Evolutionary conservation across 2,113 vertebrate species (phyloP), one percentile per base, ranked within the genome.

Genomic region (Miniopterus natalensis): DNA sequence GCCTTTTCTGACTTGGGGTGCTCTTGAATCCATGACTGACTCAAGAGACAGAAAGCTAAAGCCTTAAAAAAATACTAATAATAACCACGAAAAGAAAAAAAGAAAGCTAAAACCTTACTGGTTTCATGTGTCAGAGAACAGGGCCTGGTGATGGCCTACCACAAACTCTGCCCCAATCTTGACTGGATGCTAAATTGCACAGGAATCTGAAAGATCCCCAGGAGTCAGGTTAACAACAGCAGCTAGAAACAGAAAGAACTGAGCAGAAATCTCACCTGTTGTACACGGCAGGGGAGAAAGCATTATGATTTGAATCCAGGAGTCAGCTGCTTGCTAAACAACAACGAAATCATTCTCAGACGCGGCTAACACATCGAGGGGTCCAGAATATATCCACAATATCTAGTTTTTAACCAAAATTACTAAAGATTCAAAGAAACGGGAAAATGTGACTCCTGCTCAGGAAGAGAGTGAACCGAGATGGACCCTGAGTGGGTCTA

Each of bases 371-470:
- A 61, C 14, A 42, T 31, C 1, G 29, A 15, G 45, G 18, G 9
- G 68, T 66, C 10, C 40, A n/a, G 45, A 68, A 36, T 45, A 78
- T 15, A 61, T 40, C 23, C 9, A 51, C 6, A 71, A n/a, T 53
- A 70, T 5, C 27, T 18, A 87, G 27, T 42, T 90, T 55, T 84
- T 40, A 79, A 74, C 9, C 36, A 68, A 90, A 84, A 45, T 88
- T n/a, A 77, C 45, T 45, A 90, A 65, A 84, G 18, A 89, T 25
- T n/a, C 23, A 85, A 96, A 78, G 88, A 94, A 80, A 55, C 9
- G 49, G 57, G 84, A 95, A 87, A 90, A 66, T 9, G 7, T 36
- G 57, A 92, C 13, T 14, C 5, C 31, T n/a, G 47, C 6, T 92
- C 4, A 75, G 10, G 27, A 91, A 53, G 36, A 49, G 21, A 47